Percentiles rank a stretch among this genome's conserved stretches.
phyloP scores from a whole-genome alignment of 2,797 vertebrate species.

The Hybognathus amarus region DNA sequence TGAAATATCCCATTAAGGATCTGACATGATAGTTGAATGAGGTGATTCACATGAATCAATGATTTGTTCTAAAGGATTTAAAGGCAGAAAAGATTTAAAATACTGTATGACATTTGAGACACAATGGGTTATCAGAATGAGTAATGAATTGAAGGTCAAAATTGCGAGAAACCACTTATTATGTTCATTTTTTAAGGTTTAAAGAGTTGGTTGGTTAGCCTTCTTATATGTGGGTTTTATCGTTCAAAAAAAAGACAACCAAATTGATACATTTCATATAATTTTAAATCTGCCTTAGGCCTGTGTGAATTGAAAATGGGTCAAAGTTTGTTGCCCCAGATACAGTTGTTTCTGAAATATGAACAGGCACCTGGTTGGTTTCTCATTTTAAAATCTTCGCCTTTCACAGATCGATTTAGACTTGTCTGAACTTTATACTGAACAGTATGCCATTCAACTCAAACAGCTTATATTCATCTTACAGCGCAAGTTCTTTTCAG shows the following conservation, averaged over 20 bases:
- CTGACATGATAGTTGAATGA: not conserved
- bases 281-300: not conserved
- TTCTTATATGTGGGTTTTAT: not conserved
- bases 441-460: slow-evolving; percentile 6
- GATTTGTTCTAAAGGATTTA: not conserved
- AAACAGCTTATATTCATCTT: not conserved
- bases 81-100: not conserved
- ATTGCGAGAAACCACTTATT: not conserved
- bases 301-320: not conserved
- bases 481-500: not conserved
- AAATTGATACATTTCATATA: not conserved
- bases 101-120: not conserved
- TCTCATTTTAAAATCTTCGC: slow-evolving; percentile 20
- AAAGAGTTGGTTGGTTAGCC: not conserved
- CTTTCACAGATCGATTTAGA: slow-evolving; percentile 8
- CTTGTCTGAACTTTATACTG: not conserved
- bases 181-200: not conserved
- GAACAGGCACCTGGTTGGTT: not conserved
- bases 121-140: not conserved
- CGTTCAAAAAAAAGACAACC: not conserved
- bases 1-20: too few relatives aligned
- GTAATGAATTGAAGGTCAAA: not conserved
- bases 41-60: not conserved
- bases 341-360: slow-evolving; percentile 8
- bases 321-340: not conserved